phyloP scores from a whole-genome alignment of 2,113 vertebrate species.

The Tragelaphus imberbis region DNA sequence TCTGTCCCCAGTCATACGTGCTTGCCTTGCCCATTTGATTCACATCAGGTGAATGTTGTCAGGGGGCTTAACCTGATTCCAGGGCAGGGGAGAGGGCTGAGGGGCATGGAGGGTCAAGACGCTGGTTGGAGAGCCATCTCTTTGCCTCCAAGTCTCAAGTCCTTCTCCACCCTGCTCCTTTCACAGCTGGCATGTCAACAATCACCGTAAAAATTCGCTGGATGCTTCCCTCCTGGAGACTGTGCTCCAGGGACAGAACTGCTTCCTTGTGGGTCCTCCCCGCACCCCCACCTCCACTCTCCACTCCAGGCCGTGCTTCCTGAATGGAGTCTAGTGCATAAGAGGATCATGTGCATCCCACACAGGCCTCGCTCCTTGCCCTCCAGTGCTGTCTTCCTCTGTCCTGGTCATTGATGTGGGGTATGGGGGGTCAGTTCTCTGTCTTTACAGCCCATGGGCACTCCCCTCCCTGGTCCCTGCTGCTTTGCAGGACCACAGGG shows the following conservation, averaged over 20 bases:
- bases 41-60: background rate
- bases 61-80: background rate
- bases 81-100: background rate
- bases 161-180: background rate
- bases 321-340: background rate
- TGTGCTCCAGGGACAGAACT: background rate
- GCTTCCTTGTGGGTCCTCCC: background rate
- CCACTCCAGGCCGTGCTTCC: background rate
- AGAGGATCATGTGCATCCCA: background rate
- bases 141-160: background rate
- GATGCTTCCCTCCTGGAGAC: background rate
- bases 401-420: background rate
- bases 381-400: background rate
- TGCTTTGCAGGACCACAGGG: background rate
- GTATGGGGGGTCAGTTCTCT: background rate
- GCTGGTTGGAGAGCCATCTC: background rate
- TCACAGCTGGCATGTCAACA: background rate
- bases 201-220: background rate
- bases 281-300: rapidly evolving
- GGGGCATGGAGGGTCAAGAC: background rate
- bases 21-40: background rate
- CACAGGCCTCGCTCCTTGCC: no score
- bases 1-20: background rate
- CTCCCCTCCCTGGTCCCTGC: background rate
- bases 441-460: background rate